These are phyloP conservation scores for Melanchra persicariae DNA, from an alignment of 2,888 invertebrate species.

Conservation along the genomic window DNA sequence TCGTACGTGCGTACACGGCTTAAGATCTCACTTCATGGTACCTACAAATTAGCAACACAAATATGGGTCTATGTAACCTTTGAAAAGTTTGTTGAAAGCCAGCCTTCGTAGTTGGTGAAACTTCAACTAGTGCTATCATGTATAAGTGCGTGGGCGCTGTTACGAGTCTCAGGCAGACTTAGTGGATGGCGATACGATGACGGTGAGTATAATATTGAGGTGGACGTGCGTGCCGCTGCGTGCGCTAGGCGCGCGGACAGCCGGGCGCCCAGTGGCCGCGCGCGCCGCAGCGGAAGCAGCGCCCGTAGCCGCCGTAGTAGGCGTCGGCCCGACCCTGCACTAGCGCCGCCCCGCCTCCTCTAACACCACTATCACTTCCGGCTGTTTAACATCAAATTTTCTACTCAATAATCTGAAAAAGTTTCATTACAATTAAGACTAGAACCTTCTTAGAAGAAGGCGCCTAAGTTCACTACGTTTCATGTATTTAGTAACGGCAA, in stretches of 20 bases:
- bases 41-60: constrained; percentile 15
- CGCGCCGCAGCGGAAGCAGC: constrained; percentile 90
- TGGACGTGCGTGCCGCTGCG: constrained; percentile 37
- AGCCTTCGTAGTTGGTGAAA: constrained; percentile 9
- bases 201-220: constrained; percentile 38
- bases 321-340: constrained; percentile 80
- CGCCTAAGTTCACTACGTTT: constrained; percentile 13
- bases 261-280: constrained; percentile 89
- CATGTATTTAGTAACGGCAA: constrained; percentile 2
- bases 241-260: constrained; percentile 74
- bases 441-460: constrained; percentile 27
- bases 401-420: constrained; percentile 51
- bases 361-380: constrained; percentile 49
- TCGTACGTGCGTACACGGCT: no score
- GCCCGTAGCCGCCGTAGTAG: constrained; percentile 92
- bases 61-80: background rate
- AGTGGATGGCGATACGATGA: constrained; percentile 40
- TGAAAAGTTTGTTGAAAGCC: background rate
- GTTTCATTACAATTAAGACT: constrained; percentile 21
- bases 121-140: constrained; percentile 1
- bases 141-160: constrained; percentile 9
- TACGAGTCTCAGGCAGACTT: constrained; percentile 19
- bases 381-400: constrained; percentile 59
- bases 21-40: no score
- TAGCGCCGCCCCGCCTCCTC: constrained; percentile 47